These are phyloP conservation scores for Drosophila recens DNA, from an alignment of 2,888 invertebrate species.

Conservation along the genomic window DNA sequence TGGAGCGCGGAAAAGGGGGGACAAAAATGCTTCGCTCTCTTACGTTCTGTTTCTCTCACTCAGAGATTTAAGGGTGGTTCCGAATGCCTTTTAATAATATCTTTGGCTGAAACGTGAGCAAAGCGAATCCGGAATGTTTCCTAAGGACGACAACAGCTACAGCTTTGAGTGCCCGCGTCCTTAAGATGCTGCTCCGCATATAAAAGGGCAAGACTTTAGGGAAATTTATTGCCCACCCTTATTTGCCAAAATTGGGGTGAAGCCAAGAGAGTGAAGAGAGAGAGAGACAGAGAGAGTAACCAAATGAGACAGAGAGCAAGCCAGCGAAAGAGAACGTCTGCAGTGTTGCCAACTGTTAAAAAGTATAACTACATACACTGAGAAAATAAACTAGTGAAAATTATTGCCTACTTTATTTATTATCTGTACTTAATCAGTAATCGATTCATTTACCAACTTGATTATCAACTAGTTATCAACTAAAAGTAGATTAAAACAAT, in stretches of 20 bases:
- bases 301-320: neutral
- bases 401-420: neutral
- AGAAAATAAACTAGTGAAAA: conserved; percentile 16
- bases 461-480: neutral
- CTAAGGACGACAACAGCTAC: conserved; percentile 36
- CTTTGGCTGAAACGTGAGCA: conserved; percentile 32
- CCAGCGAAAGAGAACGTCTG: neutral
- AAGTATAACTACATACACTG: conserved; percentile 28
- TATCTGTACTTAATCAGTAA: neutral
- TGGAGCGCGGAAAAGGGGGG: conserved; percentile 18
- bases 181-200: conserved; percentile 42
- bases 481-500: too few relatives aligned
- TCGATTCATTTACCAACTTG: neutral
- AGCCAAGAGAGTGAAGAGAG: conserved; percentile 24
- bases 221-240: conserved; percentile 56
- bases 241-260: conserved; percentile 53
- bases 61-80: conserved; percentile 40
- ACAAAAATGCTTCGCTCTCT: neutral
- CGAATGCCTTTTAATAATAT: conserved; percentile 34
- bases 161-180: conserved; percentile 45
- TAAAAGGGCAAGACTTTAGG: conserved; percentile 38
- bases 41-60: neutral
- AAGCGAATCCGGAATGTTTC: conserved; percentile 52
- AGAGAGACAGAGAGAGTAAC: conserved; percentile 10
- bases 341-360: conserved; percentile 41